A percentile compares a stretch with the other conserved stretches of the same genome.
Evolutionary conservation across 2,797 vertebrate species (phyloP).

Genomic region (Acropternis orthonyx): DNA sequence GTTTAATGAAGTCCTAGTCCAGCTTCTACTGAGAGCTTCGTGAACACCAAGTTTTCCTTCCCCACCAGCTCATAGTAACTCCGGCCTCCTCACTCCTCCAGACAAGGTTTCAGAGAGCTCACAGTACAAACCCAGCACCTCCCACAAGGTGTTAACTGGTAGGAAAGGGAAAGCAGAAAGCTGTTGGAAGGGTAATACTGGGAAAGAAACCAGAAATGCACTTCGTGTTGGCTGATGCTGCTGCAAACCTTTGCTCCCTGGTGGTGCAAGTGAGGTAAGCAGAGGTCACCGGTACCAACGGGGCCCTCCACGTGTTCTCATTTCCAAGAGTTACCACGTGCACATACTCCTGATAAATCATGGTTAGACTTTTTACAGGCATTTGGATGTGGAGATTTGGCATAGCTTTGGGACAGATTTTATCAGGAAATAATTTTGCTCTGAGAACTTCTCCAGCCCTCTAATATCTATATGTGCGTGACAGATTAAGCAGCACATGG

Average conservation of each 20-base stretch:
- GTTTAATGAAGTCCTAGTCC: background rate
- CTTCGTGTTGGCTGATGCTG: no score
- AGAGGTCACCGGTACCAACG: accelerated
- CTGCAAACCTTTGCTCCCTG: background rate
- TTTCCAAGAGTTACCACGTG: background rate
- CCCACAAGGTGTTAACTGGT: background rate
- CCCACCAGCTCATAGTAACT: background rate
- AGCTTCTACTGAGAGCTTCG: background rate
- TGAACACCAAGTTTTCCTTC: background rate
- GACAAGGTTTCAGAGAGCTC: background rate
- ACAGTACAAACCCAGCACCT: background rate
- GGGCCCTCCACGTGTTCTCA: accelerated
- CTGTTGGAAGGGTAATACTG: background rate
- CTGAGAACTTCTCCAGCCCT: background rate
- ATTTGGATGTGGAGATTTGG: background rate
- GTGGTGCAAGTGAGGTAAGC: no score
- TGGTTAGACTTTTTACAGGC: background rate
- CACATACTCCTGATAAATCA: no score
- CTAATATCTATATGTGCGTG: background rate
- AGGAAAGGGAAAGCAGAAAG: background rate
- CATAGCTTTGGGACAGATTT: background rate
- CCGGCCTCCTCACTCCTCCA: background rate
- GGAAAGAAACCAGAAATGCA: background rate
- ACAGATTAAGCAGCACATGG: background rate
- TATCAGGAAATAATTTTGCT: background rate